phyloP scores from a whole-genome alignment of 2,797 vertebrate species.

The Chloroceryle inda region DNA sequence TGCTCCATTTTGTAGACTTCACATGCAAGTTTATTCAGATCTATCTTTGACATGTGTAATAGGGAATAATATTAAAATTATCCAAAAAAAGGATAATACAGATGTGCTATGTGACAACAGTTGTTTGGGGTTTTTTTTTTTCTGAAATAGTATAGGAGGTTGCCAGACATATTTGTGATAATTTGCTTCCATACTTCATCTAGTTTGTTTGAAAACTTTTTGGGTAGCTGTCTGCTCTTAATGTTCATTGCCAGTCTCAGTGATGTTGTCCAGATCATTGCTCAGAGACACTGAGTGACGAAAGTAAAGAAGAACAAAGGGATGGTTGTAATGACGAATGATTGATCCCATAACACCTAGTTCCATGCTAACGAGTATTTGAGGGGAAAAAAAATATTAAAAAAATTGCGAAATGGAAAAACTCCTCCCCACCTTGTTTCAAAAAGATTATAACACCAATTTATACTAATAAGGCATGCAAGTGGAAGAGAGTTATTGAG shows the following conservation, averaged over 20 bases:
- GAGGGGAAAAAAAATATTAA: too few species aligned
- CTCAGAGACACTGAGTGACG: neutral
- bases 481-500: neutral
- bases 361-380: neutral
- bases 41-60: neutral
- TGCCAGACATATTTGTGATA: neutral
- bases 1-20: neutral
- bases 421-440: neutral
- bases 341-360: neutral
- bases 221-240: neutral
- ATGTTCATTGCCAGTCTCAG: neutral
- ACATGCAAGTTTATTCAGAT: neutral
- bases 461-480: neutral
- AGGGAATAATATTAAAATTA: neutral
- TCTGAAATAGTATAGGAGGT: neutral
- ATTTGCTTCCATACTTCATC: neutral
- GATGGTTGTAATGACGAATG: neutral
- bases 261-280: neutral
- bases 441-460: neutral
- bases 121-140: neutral
- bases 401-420: neutral
- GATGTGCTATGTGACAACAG: fast-evolving
- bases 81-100: neutral
- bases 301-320: neutral
- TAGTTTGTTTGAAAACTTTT: neutral